Base-by-base conservation (phyloP, 2,797 vertebrate genomes). In the Botia almorhae region DNA sequence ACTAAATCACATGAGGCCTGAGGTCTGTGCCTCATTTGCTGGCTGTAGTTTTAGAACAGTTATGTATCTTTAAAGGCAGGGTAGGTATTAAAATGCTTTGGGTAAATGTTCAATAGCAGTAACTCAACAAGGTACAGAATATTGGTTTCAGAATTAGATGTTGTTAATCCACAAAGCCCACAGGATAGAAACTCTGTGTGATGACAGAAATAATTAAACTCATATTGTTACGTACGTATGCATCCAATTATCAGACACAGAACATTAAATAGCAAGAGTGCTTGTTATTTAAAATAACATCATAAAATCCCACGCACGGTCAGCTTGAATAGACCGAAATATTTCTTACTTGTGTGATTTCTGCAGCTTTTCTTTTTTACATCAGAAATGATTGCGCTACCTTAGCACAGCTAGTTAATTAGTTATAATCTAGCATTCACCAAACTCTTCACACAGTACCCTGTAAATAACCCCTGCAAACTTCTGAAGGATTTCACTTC, bases 181-280 rank as follows among this genome's bases (percentile, higher is more conserved):
- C 36, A 56, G 56, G 33, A 46, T 39, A 26, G 74, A 55, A 12
- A 48, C 70, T 26, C 23, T 65, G 61, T 80, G 80, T 33, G 4
- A 84, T 83, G 75, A 85, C 69, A 83, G 74, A 81, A 67, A 29
- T 80, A 88, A 86, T 83, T 86, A 83, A 63, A 48, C 58, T 23
- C 80, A 63, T 64, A 80, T 56, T 78, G n/a, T n/a, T n/a, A n/a
- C n/a, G n/a, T n/a, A 80, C 61, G 81, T 72, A 51, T 78, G 69
- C 78, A 72, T 85, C 85, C 84, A 83, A 81, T 83, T 83, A 85
- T 58, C 79, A 75, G 69, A 19, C 68, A 48, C 74, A 61, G 69
- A 80, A 69, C 69, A 79, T 74, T 68, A 73, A 80, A 76, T 65
- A 39, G 7, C 74, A 64, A 51, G 33, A 76, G 81, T 85, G 74